Evolutionary conservation across 2,888 invertebrate species (phyloP).

Genomic region (Leptinotarsa haldemani): DNA sequence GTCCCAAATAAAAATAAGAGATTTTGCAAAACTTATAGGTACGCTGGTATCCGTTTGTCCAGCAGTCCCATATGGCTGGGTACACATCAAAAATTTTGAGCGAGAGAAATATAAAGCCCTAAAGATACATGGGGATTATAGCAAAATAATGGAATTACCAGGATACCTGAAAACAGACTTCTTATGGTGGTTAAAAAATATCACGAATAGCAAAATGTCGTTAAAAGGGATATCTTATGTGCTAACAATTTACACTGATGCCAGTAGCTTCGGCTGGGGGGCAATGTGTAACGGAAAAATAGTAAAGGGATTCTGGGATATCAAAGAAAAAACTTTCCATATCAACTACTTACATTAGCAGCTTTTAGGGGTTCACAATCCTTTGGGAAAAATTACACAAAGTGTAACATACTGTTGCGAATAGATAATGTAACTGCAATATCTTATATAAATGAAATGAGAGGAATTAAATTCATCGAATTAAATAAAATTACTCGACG

Average conservation of each 20-base stretch:
- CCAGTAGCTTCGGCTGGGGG: slow-evolving; percentile 5
- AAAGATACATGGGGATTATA: slow-evolving; percentile 19
- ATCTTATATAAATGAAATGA: too few species aligned
- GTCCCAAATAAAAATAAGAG: not conserved
- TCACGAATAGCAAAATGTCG: not conserved
- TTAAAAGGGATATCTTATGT: not conserved
- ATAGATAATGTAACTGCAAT: too few species aligned
- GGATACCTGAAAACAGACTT: slow-evolving; percentile 12
- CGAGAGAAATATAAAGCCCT: too few species aligned
- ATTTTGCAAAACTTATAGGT: not conserved
- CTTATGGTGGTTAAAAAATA: slow-evolving; percentile 28
- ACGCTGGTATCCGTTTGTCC: slow-evolving; percentile 28
- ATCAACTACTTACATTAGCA: slow-evolving; percentile 30
- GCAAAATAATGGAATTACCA: slow-evolving; percentile 13
- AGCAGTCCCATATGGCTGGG: slow-evolving; percentile 27
- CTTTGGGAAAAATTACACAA: too few species aligned
- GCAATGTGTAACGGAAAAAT: not conserved
- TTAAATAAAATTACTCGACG: too few species aligned
- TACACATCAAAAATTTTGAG: slow-evolving; percentile 30
- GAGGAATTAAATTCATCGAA: too few species aligned
- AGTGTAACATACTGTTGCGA: too few species aligned
- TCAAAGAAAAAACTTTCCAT: not conserved
- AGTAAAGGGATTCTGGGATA: slow-evolving; percentile 3
- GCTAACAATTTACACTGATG: slow-evolving; percentile 11
- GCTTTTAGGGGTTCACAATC: slow-evolving; percentile 22